phyloP scores from a whole-genome alignment of 2,797 vertebrate species.

The Acipenser oxyrinchus region DNA sequence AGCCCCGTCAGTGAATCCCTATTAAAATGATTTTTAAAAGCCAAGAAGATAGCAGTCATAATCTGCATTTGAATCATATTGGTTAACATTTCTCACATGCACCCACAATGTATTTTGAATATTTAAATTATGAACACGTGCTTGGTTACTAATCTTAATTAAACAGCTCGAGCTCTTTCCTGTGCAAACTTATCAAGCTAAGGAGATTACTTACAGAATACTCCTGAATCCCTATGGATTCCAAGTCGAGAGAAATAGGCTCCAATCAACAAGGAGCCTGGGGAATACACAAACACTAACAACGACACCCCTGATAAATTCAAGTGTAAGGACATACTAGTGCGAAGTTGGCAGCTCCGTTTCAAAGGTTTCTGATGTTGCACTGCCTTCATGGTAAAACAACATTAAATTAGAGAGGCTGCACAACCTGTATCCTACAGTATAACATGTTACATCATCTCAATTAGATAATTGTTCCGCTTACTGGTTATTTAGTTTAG shows the following conservation, averaged over 20 bases:
- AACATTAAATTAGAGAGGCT: constrained; percentile 33
- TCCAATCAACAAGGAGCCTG: background rate
- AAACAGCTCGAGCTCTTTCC: constrained; percentile 3
- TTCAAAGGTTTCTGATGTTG: constrained; percentile 12
- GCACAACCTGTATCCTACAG: background rate
- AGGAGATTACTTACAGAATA: background rate
- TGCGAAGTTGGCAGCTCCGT: constrained; percentile 11
- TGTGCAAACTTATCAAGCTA: background rate
- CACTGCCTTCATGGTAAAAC: constrained; percentile 20
- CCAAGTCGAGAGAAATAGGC: background rate
- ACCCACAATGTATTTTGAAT: too few species aligned
- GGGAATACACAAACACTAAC: constrained; percentile 2
- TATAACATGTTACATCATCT: constrained; percentile 24
- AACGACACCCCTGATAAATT: background rate
- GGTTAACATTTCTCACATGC: too few species aligned
- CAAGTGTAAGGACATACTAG: constrained; percentile 4
- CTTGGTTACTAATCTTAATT: background rate
- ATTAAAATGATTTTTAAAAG: too few species aligned
- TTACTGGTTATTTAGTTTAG: constrained; percentile 18
- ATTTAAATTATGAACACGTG: too few species aligned
- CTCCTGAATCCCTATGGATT: background rate
- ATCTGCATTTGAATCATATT: too few species aligned
- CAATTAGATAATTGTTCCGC: constrained; percentile 25
- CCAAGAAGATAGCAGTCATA: too few species aligned
- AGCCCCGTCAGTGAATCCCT: too few species aligned